Evolutionary conservation across 1,140 invertebrate species (phyloP).

Genomic region (Apis dorsata): DNA sequence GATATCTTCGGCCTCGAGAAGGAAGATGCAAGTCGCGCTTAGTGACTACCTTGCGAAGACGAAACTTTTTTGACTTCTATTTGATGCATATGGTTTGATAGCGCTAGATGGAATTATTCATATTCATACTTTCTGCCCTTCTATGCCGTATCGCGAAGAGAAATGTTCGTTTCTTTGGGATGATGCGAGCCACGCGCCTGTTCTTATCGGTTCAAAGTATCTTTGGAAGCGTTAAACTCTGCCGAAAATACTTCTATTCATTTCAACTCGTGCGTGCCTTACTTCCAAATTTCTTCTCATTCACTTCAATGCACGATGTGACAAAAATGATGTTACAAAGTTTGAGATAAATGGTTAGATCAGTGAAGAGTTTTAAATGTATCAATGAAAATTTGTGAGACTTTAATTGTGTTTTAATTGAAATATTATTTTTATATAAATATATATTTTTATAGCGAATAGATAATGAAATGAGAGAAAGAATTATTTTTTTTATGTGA

Average conservation of each 20-base stretch:
- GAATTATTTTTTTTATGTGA: too few species aligned
- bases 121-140: constrained; percentile 42
- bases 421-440: too few species aligned
- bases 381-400: too few species aligned
- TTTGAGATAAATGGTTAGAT: background rate
- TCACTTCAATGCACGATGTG: too few species aligned
- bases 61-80: constrained; percentile 47
- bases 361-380: too few species aligned
- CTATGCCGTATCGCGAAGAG: constrained; percentile 42
- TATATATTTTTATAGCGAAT: too few species aligned
- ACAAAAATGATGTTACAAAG: background rate
- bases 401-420: too few species aligned
- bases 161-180: constrained; percentile 23
- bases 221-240: constrained; percentile 20
- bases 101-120: constrained; percentile 47
- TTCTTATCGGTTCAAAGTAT: constrained; percentile 23
- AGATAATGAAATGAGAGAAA: too few species aligned
- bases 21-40: background rate
- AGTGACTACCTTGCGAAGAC: background rate
- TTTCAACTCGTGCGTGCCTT: background rate
- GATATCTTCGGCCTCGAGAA: constrained; percentile 24
- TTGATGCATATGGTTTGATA: constrained; percentile 53
- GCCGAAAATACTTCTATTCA: background rate
- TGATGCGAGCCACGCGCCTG: background rate
- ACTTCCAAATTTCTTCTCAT: background rate